Evolutionary conservation across 1,140 invertebrate species (phyloP).

Genomic region (Sitophilus oryzae): DNA sequence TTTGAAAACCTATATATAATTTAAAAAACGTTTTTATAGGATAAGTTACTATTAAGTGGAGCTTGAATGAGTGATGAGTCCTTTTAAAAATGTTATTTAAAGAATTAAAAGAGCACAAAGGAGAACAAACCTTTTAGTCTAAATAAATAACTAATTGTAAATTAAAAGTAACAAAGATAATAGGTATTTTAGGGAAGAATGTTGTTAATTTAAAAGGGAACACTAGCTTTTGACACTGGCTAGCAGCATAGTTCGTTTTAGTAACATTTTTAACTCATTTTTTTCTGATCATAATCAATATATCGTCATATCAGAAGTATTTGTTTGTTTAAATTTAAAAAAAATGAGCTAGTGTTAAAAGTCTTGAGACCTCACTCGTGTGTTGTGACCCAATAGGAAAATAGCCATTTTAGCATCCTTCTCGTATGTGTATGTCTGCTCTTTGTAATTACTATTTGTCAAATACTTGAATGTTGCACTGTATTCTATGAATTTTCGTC

Average conservation of each 20-base stretch:
- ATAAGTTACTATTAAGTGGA: conserved; percentile 3
- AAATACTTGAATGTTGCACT: conserved; percentile 19
- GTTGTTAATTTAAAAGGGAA: conserved; percentile 9
- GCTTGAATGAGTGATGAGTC: conserved; percentile 3
- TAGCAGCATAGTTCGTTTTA: background rate
- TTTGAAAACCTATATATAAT: too few relatives aligned
- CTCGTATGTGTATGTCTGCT: conserved; percentile 37
- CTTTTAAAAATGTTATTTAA: conserved; percentile 4
- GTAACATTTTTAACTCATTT: too few relatives aligned
- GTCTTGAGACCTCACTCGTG: conserved; percentile 40
- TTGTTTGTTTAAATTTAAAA: conserved; percentile 8
- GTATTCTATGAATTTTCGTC: conserved; percentile 7
- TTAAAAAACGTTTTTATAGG: background rate
- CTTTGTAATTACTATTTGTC: conserved; percentile 34
- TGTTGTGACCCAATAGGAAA: conserved; percentile 40
- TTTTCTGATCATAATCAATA: background rate
- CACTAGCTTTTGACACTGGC: conserved; percentile 25
- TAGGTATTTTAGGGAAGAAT: conserved; percentile 16
- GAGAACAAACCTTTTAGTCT: conserved; percentile 18
- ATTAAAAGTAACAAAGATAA: conserved; percentile 11
- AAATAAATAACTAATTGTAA: conserved; percentile 10
- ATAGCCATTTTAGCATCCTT: conserved; percentile 36
- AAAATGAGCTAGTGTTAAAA: conserved; percentile 27
- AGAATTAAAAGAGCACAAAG: conserved; percentile 22
- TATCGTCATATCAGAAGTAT: conserved; percentile 7